Conservation (phyloP, 2,113 vertebrate genomes). For the Actenoides hombroni region DNA sequence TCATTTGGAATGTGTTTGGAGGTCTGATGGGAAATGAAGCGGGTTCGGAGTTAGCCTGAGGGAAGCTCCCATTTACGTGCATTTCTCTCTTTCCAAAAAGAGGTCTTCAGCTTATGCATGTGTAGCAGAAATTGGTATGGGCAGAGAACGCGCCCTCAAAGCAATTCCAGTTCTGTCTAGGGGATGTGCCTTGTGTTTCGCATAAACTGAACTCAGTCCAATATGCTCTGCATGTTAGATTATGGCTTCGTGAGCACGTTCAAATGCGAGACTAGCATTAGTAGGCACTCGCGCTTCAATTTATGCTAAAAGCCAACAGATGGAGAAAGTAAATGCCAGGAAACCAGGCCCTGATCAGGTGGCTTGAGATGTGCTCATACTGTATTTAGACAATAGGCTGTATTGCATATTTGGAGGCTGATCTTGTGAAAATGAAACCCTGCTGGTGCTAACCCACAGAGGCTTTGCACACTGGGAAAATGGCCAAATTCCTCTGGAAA, state of each 20-base stretch:
- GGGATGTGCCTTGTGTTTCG: background rate
- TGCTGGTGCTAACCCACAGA: conserved; percentile 61
- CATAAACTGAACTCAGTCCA: background rate
- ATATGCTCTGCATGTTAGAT: background rate
- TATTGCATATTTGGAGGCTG: conserved; percentile 32
- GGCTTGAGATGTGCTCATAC: conserved; percentile 40
- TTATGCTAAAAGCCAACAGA: conserved; percentile 60
- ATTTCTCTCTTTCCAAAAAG: background rate
- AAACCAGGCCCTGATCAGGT: conserved; percentile 42
- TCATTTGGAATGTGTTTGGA: background rate
- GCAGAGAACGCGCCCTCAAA: background rate
- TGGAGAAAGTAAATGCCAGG: conserved; percentile 56
- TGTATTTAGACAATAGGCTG: conserved; percentile 40
- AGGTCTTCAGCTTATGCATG: background rate
- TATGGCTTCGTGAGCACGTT: conserved; percentile 28
- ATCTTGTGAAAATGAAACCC: conserved; percentile 60
- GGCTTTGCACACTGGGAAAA: conserved; percentile 55
- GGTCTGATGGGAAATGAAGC: background rate
- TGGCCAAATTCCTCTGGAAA: conserved; percentile 67
- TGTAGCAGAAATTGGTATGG: conserved; percentile 2
- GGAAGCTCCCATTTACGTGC: background rate
- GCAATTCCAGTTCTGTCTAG: conserved; percentile 14
- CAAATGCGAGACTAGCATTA: background rate
- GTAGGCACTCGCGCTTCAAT: background rate
- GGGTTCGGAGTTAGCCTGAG: background rate